A percentile compares a stretch with the other conserved stretches of the same genome.
Conservation (phyloP, 1,140 invertebrate genomes). For the Elysia chlorotica region DNA sequence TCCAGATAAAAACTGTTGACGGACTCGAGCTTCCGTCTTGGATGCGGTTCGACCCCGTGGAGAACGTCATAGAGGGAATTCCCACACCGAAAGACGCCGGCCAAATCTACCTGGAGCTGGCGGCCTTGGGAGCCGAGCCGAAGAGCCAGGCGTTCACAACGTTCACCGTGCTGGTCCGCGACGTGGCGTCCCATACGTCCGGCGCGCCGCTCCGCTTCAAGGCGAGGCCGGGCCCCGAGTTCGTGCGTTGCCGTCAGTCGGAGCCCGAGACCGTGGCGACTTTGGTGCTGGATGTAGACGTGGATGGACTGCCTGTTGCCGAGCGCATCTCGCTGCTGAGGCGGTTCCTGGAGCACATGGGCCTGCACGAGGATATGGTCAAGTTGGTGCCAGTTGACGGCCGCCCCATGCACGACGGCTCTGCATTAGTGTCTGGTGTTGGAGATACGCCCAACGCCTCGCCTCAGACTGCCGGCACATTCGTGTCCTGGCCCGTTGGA, state of each 20-base stretch:
- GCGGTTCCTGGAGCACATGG: constrained; percentile 44
- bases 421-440: constrained; percentile 67
- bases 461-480: constrained; percentile 62
- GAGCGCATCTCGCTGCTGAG: constrained; percentile 44
- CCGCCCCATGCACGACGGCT: constrained; percentile 55
- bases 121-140: constrained; percentile 47
- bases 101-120: constrained; percentile 67
- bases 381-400: constrained; percentile 58
- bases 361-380: constrained; percentile 60
- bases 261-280: constrained; percentile 57
- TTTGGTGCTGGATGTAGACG: constrained; percentile 54
- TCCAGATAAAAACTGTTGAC: constrained; percentile 59
- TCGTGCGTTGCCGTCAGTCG: constrained; percentile 45
- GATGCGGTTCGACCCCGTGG: constrained; percentile 58
- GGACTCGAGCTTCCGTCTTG: constrained; percentile 57
- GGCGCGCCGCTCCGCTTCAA: constrained; percentile 22
- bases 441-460: constrained; percentile 68
- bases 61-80: constrained; percentile 66
- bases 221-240: constrained; percentile 32
- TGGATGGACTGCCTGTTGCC: constrained; percentile 37
- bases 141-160: constrained; percentile 40
- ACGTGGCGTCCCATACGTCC: constrained; percentile 29
- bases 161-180: constrained; percentile 46
- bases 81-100: constrained; percentile 67
- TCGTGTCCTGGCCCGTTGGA: constrained; percentile 71